Conservation (phyloP, 2,797 vertebrate species). For the Rhincodon typus region DNA sequence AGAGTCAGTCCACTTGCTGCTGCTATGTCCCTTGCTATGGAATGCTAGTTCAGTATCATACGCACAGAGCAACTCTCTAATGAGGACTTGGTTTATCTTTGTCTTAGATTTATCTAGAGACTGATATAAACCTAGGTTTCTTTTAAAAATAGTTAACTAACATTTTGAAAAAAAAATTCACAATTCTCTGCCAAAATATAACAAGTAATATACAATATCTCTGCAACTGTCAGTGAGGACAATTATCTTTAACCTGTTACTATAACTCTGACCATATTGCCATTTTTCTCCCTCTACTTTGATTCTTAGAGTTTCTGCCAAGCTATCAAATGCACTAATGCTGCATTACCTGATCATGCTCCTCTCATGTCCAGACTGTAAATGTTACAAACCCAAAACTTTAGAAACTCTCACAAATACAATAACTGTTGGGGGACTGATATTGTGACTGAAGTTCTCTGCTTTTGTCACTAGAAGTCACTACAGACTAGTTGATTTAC, state of each 20-base stretch:
- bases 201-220: neutral
- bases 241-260: neutral
- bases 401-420: neutral
- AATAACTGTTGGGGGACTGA: neutral
- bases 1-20: too few species aligned
- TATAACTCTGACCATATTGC: neutral
- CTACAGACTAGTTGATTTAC: neutral
- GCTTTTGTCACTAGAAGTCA: slow-evolving; percentile 27
- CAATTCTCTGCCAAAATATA: neutral
- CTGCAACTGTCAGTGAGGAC: neutral
- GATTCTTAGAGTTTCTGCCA: neutral
- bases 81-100: too few species aligned
- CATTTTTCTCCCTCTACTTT: neutral
- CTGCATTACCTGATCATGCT: neutral
- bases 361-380: too few species aligned
- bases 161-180: neutral
- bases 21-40: too few species aligned
- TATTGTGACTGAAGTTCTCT: neutral
- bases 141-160: neutral
- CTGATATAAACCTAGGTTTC: neutral
- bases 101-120: neutral
- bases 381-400: too few species aligned
- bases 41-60: too few species aligned
- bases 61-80: too few species aligned
- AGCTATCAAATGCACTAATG: neutral